Evolutionary conservation across 1,140 invertebrate species (phyloP), one percentile per base, ranked within the genome.

Genomic region (Leptopilina clavipes): DNA sequence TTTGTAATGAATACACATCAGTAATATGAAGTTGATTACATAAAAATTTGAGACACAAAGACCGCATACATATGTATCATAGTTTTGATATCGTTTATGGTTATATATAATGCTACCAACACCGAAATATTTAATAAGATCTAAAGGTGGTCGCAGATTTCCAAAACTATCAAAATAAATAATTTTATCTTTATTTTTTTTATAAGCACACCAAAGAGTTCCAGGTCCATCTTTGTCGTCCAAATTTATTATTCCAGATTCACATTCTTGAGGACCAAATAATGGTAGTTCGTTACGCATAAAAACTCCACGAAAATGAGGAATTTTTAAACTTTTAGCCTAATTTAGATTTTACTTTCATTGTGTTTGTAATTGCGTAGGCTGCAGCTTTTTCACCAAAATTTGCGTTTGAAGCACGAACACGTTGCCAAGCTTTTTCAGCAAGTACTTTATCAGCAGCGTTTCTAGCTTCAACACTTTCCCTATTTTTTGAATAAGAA

Each of bases 191-290:
- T 65, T 72, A 40, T 76, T 48, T 77, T 86, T 87, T 45, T 76
- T 70, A 74, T 85, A 87, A 70, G 81, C 79, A 54, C 83, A 75
- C 83, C 82, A 88, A 76, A 85, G 84, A 1, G 80, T 86, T 0
- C 84, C 83, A 0, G 45, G 45, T 14, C 73, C 52, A 71, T 74
- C 44, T 43, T 74, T 71, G 43, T 74, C 76, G 65, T 78, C 45
- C 5, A 48, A 10, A 2, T 48, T 48, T 14, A 9, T 3, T 31
- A 31, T 31, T 31, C 25, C 25, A 3, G 25, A 31, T 31, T 31
- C 25, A 31, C 6, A 3, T 31, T 31, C 6, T 31, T 6, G 1
- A 31, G 25, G 25, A 31, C 25, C 25, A 31, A 1, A 3, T 31
- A 31, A 3, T 31, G 25, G 25, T 6, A 31, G 25, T 31, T 31